Evolutionary conservation across 2,797 vertebrate species (phyloP).

Genomic region (Sphenodon punctatus): DNA sequence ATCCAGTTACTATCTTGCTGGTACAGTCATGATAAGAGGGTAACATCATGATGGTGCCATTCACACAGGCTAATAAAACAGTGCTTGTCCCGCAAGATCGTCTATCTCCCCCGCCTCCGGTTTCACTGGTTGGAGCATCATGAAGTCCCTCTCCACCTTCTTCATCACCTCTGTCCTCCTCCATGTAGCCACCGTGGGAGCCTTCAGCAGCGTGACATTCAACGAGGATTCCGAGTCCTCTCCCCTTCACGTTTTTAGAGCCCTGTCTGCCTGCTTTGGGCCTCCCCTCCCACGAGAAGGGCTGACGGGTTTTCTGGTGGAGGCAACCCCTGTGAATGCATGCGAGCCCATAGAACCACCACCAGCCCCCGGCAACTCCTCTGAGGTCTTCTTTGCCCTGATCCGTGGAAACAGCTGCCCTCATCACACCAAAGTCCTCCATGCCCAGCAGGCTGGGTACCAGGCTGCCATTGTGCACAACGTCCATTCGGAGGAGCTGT

Average conservation of each 20-base stretch:
- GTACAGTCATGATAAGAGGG: not conserved
- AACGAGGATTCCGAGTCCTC: conserved; percentile 28
- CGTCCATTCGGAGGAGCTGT: conserved; percentile 79
- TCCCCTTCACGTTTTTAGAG: conserved; percentile 79
- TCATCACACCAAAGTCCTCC: conserved; percentile 85
- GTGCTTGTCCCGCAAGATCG: no score
- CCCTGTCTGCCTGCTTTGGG: conserved; percentile 84
- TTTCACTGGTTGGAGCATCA: not conserved
- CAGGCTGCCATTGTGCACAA: conserved; percentile 84
- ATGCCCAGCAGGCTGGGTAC: conserved; percentile 86
- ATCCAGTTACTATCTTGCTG: accelerated
- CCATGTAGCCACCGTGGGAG: not conserved
- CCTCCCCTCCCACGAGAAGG: conserved; percentile 73
- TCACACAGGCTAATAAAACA: no score
- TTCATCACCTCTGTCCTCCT: not conserved
- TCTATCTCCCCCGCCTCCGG: accelerated
- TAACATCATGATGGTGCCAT: no score
- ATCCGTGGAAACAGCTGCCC: conserved; percentile 85
- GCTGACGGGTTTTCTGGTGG: conserved; percentile 79
- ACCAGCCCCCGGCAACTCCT: conserved; percentile 62
- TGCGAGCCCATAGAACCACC: conserved; percentile 79
- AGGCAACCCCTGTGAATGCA: conserved; percentile 80
- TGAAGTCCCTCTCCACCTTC: no score
- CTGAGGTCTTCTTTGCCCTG: conserved; percentile 77
- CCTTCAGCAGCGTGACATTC: conserved; percentile 26